Base-by-base conservation (phyloP, 2,113 vertebrate genomes). In the Myrmophylax atrothorax region DNA sequence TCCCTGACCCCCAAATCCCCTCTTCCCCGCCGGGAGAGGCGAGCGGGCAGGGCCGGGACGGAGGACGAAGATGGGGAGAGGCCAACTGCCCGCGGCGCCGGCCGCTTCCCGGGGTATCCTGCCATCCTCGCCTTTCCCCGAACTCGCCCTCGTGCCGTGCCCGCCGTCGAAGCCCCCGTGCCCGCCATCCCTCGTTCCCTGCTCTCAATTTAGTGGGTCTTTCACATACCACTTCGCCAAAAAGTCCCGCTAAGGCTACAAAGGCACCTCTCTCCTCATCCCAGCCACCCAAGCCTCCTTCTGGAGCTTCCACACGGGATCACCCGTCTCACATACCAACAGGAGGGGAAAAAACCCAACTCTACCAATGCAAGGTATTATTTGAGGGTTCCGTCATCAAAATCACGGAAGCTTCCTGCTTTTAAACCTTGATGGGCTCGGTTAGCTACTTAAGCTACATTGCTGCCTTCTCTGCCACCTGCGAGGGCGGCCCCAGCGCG, bases 1-100 rank as follows among this genome's bases (percentile, higher is more conserved):
- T 96, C 78, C 53, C 85, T 91, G 87, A 93, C 92, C 95, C 96
- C 90, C 78, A 47, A 42, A 77, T 77, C 82, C 85, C 77, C 80
- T 78, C 66, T 53, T 68, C 58, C 67, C 85, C 46, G 46, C 47
- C 42, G 64, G 67, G 58, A 79, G 60, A 76, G 31, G 47, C 59
- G 60, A 70, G n/a, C 33, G 55, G 53, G 40, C 40, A 90, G 31
- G 17, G n/a, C 70, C 69, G 46, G 35, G 12, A 60, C 5, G 49
- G 53, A 85, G 44, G 81, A 33, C n/a, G 33, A 50, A 33, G 37
- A 16, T 14, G 42, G 22, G 10, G 38, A 29, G 26, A 75, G 62
- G 17, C 53, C 53, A 28, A 14, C 14, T 23, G 67, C 53, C 56
- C 70, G 28, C 60, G 5, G 68, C 44, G 55, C 37, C 29, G 14